Evolutionary conservation across 2,888 invertebrate genomes (phyloP), one percentile per base, ranked within the genome.

Genomic region (Fragum fragum): DNA sequence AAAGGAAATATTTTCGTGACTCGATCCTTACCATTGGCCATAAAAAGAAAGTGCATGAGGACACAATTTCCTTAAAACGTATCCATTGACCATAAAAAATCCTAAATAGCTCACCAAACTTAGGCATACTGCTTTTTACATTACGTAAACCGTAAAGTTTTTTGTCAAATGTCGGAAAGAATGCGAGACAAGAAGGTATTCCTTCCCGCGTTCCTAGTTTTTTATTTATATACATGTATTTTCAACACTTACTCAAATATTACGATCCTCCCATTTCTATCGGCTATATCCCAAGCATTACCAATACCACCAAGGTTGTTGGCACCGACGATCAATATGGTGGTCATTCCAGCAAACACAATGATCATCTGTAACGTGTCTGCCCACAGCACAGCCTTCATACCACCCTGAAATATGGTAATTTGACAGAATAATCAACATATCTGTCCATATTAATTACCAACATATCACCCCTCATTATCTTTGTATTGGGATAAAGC

Each of bases 341-440:
- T 91, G 1, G 94, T 69, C 82, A 95, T 90, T 3, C 94, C 94
- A 1, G 93, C 86, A 66, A 94, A 91, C 79, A 95, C 95, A 5
- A 95, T 87, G 3, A 91, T 73, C 88, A 95, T 94, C 88, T 95
- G 95, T 28, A 95, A 89, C 0, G 94, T 92, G 76, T 95, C 95
- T 0, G 95, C 95, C 93, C 95, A 94, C 76, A 95, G 92, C 26
- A 95, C 95, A 3, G 95, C 95, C 86, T 94, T 94, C 91, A 95
- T 95, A 1, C 95, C 95, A n/a, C 95, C 95, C 95, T 95, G 21
- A 6, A 9, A 36, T 9, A 36, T 9, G 32, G 32, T 6, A 36
- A 36, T n/a, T n/a, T n/a, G n/a, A n/a, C n/a, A n/a, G n/a, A n/a
- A n/a, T n/a, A n/a, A n/a, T n/a, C n/a, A n/a, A n/a, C n/a, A n/a